phyloP scores from a whole-genome alignment of 2,113 vertebrate species.

The Gadus chalcogrammus region DNA sequence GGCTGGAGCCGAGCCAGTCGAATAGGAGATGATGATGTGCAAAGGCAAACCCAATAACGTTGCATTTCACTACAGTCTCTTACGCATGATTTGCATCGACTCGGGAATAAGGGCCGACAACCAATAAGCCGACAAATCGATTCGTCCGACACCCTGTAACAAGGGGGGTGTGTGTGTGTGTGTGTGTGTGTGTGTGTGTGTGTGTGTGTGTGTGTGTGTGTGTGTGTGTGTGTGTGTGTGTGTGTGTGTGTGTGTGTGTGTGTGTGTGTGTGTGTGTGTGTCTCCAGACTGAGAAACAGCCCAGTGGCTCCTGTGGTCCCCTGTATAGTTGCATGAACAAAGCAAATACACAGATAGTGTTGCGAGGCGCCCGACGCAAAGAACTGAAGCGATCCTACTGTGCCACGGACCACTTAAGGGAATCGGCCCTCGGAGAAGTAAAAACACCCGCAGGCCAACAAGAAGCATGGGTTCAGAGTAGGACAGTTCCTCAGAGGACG shows the following conservation, averaged over 20 bases:
- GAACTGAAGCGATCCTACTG: background rate
- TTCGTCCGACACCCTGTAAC: background rate
- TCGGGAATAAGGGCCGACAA: slow-evolving; percentile 11
- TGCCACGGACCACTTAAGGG: no score
- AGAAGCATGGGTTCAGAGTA: background rate
- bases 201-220: no score
- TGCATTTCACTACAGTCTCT: slow-evolving; percentile 46
- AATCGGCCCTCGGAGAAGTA: no score
- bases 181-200: no score
- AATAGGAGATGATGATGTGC: slow-evolving; percentile 56
- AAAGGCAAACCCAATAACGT: slow-evolving; percentile 62
- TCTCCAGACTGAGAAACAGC: no score
- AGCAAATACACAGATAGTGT: no score
- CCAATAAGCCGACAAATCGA: slow-evolving; percentile 11
- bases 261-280: no score
- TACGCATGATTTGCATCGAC: slow-evolving; percentile 34
- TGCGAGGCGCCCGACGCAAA: background rate
- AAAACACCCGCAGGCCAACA: slow-evolving; percentile 1
- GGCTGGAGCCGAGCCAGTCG: slow-evolving; percentile 43
- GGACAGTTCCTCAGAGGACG: slow-evolving; percentile 17
- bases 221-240: no score
- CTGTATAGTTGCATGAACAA: no score
- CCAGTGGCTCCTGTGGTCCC: no score
- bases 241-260: no score
- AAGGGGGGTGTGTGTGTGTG: background rate